These are phyloP conservation scores for Drosophila trapezifrons DNA, from an alignment of 1,140 invertebrate genomes.

Conservation along the genomic window DNA sequence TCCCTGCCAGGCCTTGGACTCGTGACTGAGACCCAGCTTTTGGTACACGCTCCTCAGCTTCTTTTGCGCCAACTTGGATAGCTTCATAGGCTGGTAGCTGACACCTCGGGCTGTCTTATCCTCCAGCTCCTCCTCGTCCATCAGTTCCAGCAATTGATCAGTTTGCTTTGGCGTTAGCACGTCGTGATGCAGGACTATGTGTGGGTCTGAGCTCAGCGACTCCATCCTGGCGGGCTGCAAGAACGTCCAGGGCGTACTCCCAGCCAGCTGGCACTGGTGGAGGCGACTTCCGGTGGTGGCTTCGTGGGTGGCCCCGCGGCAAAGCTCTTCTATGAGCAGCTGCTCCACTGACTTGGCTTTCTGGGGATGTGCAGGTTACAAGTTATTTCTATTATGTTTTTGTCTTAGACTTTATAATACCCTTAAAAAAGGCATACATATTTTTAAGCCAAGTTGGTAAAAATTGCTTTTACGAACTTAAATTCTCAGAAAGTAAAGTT, in stretches of 20 bases:
- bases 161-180: slow-evolving; percentile 86
- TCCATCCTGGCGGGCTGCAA: slow-evolving; percentile 93
- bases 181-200: slow-evolving; percentile 94
- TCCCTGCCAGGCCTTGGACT: slow-evolving; percentile 42
- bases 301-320: slow-evolving; percentile 47
- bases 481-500: neutral
- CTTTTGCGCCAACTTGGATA: slow-evolving; percentile 43
- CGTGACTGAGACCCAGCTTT: slow-evolving; percentile 48
- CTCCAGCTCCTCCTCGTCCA: slow-evolving; percentile 42
- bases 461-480: too few species aligned
- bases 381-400: slow-evolving; percentile 1
- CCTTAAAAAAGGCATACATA: neutral
- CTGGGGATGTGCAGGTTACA: neutral
- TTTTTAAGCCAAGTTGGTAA: neutral
- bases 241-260: slow-evolving; percentile 88
- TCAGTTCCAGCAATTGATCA: slow-evolving; percentile 33
- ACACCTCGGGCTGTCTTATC: neutral
- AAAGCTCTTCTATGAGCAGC: slow-evolving; percentile 65
- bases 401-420: neutral
- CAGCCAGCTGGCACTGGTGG: slow-evolving; percentile 41
- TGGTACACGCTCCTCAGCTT: slow-evolving; percentile 24
- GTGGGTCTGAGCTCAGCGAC: slow-evolving; percentile 93
- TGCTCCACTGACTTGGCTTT: slow-evolving; percentile 53
- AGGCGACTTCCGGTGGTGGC: slow-evolving; percentile 28
- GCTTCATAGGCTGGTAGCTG: slow-evolving; percentile 26